These are phyloP conservation scores for Colletes gigas DNA, from an alignment of 1,140 invertebrate species.

Conservation along the genomic window DNA sequence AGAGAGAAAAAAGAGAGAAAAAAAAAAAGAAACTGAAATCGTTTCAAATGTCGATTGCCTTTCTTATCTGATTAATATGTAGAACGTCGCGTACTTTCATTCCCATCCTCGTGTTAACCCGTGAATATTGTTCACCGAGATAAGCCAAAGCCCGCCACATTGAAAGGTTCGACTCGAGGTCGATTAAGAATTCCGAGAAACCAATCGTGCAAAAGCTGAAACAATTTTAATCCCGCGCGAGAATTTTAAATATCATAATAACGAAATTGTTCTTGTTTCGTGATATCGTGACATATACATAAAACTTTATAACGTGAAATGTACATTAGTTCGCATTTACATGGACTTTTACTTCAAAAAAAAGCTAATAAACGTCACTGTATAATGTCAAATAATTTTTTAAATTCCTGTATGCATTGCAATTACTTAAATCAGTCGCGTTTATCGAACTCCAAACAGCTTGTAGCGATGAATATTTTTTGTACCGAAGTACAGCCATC, in stretches of 20 bases:
- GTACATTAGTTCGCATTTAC: too few relatives aligned
- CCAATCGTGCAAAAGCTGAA: neutral
- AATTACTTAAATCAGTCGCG: too few relatives aligned
- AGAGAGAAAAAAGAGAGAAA: neutral
- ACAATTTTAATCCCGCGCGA: too few relatives aligned
- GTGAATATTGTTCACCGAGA: neutral
- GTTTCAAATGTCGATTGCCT: slow-evolving; percentile 12
- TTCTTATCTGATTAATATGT: slow-evolving; percentile 45
- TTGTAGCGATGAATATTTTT: too few relatives aligned
- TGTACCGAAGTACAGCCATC: too few relatives aligned
- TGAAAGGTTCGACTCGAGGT: neutral
- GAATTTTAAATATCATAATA: too few relatives aligned
- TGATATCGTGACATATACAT: neutral
- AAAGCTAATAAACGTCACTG: too few relatives aligned
- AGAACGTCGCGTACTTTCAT: slow-evolving; percentile 33
- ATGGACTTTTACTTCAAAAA: too few relatives aligned
- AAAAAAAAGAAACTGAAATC: slow-evolving; percentile 17
- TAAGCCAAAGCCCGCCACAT: neutral
- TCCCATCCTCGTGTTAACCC: neutral
- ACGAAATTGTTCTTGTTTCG: neutral
- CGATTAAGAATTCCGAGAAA: neutral
- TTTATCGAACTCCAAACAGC: too few relatives aligned
- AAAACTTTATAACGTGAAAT: too few relatives aligned
- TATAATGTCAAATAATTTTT: too few relatives aligned
- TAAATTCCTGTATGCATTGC: too few relatives aligned